These are phyloP conservation scores for Epinephelus awoara DNA, from an alignment of 2,797 vertebrate species.

Conservation along the genomic window DNA sequence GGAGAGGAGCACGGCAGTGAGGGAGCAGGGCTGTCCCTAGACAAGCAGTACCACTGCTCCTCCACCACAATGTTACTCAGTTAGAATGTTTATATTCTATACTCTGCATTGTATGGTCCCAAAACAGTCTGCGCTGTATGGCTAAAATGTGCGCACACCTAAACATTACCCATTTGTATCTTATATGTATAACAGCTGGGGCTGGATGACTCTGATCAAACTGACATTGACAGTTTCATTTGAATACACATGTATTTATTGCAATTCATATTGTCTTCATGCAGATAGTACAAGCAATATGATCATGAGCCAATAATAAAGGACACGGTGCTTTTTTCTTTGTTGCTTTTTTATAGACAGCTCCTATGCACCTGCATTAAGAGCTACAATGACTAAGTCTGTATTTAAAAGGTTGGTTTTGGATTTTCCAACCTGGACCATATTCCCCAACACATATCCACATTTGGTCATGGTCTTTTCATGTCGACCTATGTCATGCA, in stretches of 20 bases:
- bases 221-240: background rate
- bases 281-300: background rate
- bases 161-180: background rate
- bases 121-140: background rate
- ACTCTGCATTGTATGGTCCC: background rate
- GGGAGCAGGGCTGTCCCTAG: background rate
- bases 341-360: too few relatives aligned
- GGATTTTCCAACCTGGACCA: too few relatives aligned
- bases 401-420: background rate
- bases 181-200: too few relatives aligned
- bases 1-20: slow-evolving; percentile 10
- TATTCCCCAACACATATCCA: too few relatives aligned
- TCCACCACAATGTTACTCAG: background rate
- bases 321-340: background rate
- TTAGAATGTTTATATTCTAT: background rate
- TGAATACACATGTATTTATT: background rate
- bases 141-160: too few relatives aligned
- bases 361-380: background rate
- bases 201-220: background rate
- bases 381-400: background rate
- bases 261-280: background rate
- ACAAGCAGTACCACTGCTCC: background rate
- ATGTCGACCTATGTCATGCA: too few relatives aligned
- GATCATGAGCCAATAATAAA: background rate
- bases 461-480: too few relatives aligned